Evolutionary conservation across 2,113 vertebrate genomes (phyloP).

Genomic region (Tyto alba): DNA sequence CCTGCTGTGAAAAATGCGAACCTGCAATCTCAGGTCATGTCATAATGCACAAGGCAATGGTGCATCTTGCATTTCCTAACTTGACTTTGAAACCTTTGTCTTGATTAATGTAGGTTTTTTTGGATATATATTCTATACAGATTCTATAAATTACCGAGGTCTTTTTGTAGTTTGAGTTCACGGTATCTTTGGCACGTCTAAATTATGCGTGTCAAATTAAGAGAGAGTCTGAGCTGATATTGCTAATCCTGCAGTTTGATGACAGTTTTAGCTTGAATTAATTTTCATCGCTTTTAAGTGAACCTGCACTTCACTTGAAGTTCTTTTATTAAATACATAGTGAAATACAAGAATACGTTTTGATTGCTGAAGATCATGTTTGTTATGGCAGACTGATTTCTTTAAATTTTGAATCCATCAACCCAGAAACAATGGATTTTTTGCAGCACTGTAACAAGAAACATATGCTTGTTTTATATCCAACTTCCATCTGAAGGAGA

Average conservation of each 20-base stretch:
- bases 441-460: constrained; percentile 42
- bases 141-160: background rate
- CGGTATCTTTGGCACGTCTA: background rate
- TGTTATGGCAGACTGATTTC: constrained; percentile 20
- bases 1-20: background rate
- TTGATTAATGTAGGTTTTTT: background rate
- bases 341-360: background rate
- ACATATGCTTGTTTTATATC: constrained; percentile 52
- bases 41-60: background rate
- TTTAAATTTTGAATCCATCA: constrained; percentile 23
- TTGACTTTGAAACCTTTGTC: background rate
- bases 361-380: constrained; percentile 8
- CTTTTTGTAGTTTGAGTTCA: background rate
- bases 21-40: background rate
- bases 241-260: background rate
- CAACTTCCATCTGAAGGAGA: constrained; percentile 1
- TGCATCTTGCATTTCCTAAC: background rate
- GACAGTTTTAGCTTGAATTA: background rate
- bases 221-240: background rate
- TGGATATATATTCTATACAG: background rate
- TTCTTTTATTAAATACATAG: background rate
- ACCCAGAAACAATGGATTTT: constrained; percentile 27
- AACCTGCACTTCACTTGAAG: background rate
- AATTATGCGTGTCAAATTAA: background rate
- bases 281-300: background rate